phyloP scores from a whole-genome alignment of 30 jellyfish, hydroid and myxozoan species.

The Hydra vulgaris region DNA sequence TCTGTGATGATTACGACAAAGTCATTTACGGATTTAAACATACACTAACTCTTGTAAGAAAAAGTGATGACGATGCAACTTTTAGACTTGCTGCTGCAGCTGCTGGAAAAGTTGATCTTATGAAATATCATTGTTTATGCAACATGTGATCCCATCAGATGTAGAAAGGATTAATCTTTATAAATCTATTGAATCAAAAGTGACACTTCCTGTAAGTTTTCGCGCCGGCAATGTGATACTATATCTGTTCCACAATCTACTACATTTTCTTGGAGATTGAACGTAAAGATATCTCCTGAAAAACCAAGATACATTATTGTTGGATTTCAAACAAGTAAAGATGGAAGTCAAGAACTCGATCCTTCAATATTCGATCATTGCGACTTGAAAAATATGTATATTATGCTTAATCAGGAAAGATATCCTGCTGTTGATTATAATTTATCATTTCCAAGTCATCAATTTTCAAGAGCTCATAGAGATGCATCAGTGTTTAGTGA shows the following conservation, averaged over 20 bases:
- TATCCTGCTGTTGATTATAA: conserved; percentile 2
- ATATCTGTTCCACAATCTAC: conserved; percentile 3
- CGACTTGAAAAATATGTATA: conserved; percentile 8
- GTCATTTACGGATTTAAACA: conserved; percentile 9
- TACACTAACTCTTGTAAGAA: not conserved
- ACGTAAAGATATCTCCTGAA: not conserved
- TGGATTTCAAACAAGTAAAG: conserved; percentile 11
- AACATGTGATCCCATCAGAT: not conserved
- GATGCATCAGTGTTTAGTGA: not conserved
- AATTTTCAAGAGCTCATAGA: not conserved
- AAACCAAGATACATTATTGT: conserved; percentile 19
- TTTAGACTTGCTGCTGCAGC: conserved; percentile 5
- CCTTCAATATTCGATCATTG: conserved; percentile 14
- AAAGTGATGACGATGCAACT: conserved; percentile 6
- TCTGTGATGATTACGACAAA: conserved; percentile 1
- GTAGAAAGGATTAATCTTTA: not conserved
- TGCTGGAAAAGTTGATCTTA: conserved; percentile 2
- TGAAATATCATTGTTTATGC: not conserved
- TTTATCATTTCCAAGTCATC: not conserved
- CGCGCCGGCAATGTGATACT: conserved; percentile 11
- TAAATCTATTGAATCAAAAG: not conserved
- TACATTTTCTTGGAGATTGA: conserved; percentile 7
- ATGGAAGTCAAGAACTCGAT: not conserved
- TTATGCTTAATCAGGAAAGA: not conserved
- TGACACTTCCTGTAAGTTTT: not conserved